phyloP scores from a whole-genome alignment of 2,888 invertebrate genomes.

The Sericinus montela region DNA sequence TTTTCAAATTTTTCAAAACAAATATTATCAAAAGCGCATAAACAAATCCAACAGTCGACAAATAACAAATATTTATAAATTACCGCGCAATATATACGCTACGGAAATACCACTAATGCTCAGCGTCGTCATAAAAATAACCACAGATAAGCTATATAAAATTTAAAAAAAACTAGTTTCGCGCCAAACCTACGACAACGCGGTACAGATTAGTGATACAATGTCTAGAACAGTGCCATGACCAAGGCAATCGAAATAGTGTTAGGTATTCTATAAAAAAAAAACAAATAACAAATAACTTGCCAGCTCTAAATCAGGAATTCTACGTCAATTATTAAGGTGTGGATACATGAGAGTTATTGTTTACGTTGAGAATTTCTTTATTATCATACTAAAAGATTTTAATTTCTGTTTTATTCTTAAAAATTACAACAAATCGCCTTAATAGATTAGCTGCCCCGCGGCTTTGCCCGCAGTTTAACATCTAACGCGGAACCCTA shows the following conservation, averaged over 20 bases:
- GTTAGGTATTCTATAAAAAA: slow-evolving; percentile 20
- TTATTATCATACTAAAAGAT: no score
- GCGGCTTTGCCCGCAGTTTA: no score
- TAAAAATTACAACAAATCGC: no score
- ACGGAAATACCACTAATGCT: slow-evolving; percentile 12
- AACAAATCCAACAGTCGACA: neutral
- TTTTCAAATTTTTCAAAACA: neutral
- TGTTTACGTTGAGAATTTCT: neutral
- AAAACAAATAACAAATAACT: slow-evolving; percentile 6
- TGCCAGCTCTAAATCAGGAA: slow-evolving; percentile 12
- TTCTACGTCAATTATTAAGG: slow-evolving; percentile 6
- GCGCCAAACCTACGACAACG: slow-evolving; percentile 5
- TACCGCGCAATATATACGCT: slow-evolving; percentile 7
- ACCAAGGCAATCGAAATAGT: slow-evolving; percentile 32
- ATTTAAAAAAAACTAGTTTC: slow-evolving; percentile 7
- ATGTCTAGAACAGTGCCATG: slow-evolving; percentile 18
- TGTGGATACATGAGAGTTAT: slow-evolving; percentile 1
- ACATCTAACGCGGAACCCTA: no score
- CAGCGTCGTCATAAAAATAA: slow-evolving; percentile 7
- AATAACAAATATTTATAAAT: slow-evolving; percentile 12
- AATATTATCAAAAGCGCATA: neutral
- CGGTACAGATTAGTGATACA: neutral
- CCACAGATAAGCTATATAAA: neutral
- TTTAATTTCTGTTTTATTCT: no score
- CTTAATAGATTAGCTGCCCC: no score